Conservation (phyloP, 2,113 vertebrate species). For the Tichodroma muraria region DNA sequence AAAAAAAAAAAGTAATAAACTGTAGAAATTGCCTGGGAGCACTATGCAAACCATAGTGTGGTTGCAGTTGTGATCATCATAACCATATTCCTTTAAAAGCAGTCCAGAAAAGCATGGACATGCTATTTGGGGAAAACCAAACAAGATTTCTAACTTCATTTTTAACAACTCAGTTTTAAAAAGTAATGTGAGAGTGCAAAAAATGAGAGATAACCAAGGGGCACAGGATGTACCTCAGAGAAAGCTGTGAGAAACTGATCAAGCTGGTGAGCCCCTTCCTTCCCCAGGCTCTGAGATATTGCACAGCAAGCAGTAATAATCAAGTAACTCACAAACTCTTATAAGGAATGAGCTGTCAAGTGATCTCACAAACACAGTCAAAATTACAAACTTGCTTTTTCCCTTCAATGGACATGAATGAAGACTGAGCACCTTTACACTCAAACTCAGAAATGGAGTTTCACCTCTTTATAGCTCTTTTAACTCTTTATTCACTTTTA, state of each 20-base stretch:
- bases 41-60: not conserved
- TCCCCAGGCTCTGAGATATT: not conserved
- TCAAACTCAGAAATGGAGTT: not conserved
- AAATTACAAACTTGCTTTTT: not conserved
- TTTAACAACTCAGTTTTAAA: not conserved
- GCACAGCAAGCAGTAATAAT: not conserved
- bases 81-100: accelerated
- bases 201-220: not conserved
- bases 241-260: not conserved
- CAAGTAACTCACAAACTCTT: not conserved
- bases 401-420: not conserved
- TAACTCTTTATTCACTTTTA: not conserved
- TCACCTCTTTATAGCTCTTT: not conserved
- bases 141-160: not conserved
- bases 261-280: not conserved
- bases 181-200: not conserved
- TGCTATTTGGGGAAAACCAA: not conserved
- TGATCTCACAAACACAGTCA: not conserved
- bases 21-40: not conserved
- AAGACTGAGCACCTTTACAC: not conserved
- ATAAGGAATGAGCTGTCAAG: not conserved
- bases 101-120: not conserved
- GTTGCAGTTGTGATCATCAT: not conserved
- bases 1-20: too few relatives aligned
- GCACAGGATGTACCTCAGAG: not conserved